Evolutionary conservation across 2,113 vertebrate genomes (phyloP).

Genomic region (Antennarius striatus): DNA sequence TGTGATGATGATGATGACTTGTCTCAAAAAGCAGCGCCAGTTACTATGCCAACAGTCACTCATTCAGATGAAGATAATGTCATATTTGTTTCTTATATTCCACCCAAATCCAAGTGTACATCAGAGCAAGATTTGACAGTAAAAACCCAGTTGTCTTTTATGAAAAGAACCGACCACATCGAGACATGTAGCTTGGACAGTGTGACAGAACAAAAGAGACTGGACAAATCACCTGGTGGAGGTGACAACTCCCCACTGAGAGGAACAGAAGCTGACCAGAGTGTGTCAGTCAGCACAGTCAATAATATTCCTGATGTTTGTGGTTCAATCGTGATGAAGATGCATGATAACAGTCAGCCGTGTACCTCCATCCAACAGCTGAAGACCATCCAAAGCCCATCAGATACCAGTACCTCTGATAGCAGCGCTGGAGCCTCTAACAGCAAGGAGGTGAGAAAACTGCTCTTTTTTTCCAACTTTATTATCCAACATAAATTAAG

Average conservation of each 20-base stretch:
- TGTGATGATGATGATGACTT: constrained; percentile 59
- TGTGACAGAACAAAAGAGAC: neutral
- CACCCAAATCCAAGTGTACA: constrained; percentile 55
- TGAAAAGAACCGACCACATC: neutral
- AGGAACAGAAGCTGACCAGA: neutral
- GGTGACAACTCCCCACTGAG: neutral
- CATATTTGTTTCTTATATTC: constrained; percentile 79
- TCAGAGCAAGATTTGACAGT: neutral
- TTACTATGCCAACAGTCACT: neutral
- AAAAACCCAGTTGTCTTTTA: neutral
- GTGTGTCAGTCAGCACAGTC: neutral
- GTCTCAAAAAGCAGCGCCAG: neutral
- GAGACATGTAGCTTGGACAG: neutral
- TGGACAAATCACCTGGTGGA: neutral
- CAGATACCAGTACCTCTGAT: neutral
- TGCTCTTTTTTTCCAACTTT: too few relatives aligned
- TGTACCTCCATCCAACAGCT: constrained; percentile 4
- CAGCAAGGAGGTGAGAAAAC: constrained; percentile 25
- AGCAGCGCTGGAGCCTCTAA: neutral
- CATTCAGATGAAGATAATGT: constrained; percentile 73
- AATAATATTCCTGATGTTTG: neutral
- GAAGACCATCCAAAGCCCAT: constrained; percentile 12
- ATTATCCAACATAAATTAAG: too few relatives aligned
- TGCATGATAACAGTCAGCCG: neutral
- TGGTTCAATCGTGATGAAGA: neutral